Percentiles rank a stretch among this genome's conserved stretches.
Evolutionary conservation across 1,140 invertebrate species (phyloP).

Genomic region (Nephotettix cincticeps): DNA sequence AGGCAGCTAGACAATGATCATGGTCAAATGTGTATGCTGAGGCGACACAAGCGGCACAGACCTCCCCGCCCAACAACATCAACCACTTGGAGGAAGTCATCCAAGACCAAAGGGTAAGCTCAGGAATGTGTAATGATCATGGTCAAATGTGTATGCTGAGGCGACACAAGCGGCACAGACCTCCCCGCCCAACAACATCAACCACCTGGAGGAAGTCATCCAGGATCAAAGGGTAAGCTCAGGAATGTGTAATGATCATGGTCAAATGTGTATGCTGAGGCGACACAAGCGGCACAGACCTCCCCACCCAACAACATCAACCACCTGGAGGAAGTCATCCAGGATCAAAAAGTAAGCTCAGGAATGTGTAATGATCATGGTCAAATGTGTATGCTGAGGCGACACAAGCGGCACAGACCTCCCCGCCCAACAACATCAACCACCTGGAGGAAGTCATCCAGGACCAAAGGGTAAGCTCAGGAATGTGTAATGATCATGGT

Average conservation of each 20-base stretch:
- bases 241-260: too few species aligned
- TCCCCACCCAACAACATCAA: slow-evolving; percentile 75
- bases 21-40: too few species aligned
- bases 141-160: slow-evolving; percentile 85
- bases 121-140: too few species aligned
- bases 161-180: slow-evolving; percentile 65
- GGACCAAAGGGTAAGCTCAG: slow-evolving; percentile 58
- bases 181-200: slow-evolving; percentile 71
- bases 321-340: slow-evolving; percentile 80
- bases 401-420: slow-evolving; percentile 62
- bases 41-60: slow-evolving; percentile 86
- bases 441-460: slow-evolving; percentile 82
- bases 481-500: too few species aligned
- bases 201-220: slow-evolving; percentile 80
- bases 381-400: slow-evolving; percentile 85
- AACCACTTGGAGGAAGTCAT: slow-evolving; percentile 83
- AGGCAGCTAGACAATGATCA: slow-evolving; percentile 82
- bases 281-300: slow-evolving; percentile 63
- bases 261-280: slow-evolving; percentile 85
- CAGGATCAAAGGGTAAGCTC: slow-evolving; percentile 63
- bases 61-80: slow-evolving; percentile 68
- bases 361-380: too few species aligned
- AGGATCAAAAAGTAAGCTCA: slow-evolving; percentile 60
- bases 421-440: slow-evolving; percentile 74
- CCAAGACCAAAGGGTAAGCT: slow-evolving; percentile 62